phyloP scores from a whole-genome alignment of 2,113 vertebrate genomes.

The Malurus alboscapulatus region DNA sequence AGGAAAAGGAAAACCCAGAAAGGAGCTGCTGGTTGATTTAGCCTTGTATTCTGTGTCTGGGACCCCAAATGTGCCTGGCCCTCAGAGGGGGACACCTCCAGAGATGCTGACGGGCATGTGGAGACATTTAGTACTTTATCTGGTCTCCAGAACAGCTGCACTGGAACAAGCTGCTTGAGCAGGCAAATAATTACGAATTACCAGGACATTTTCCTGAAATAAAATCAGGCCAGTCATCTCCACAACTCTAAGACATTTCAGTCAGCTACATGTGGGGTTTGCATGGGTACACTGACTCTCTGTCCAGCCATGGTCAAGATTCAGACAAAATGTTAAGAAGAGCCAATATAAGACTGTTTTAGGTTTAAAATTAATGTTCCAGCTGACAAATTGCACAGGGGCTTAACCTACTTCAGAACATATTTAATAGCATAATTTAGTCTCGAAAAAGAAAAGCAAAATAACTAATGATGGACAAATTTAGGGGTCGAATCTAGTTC shows the following conservation, averaged over 20 bases:
- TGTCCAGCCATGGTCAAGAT: background rate
- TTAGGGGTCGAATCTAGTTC: conserved; percentile 52
- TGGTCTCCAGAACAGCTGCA: background rate
- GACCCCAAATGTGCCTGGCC: too few species aligned
- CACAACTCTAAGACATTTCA: background rate
- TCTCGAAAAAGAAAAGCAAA: conserved; percentile 52
- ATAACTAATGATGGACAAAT: conserved; percentile 61
- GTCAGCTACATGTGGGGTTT: background rate
- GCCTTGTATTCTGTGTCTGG: background rate
- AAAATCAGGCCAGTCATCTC: background rate
- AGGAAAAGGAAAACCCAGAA: background rate
- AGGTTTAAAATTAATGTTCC: conserved; percentile 58
- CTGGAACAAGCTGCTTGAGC: background rate
- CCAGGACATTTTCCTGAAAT: background rate
- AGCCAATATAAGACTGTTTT: background rate
- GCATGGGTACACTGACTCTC: background rate
- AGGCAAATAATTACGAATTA: background rate
- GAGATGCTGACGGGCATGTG: background rate
- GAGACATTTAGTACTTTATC: background rate
- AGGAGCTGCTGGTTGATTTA: background rate
- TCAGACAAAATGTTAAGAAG: background rate
- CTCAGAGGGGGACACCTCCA: background rate
- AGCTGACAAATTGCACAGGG: conserved; percentile 50
- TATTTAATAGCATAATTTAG: conserved; percentile 64
- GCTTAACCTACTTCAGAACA: conserved; percentile 57